Evolutionary conservation across 2,888 invertebrate species (phyloP), one percentile per base, ranked within the genome.

Genomic region (Drosophila mimica): DNA sequence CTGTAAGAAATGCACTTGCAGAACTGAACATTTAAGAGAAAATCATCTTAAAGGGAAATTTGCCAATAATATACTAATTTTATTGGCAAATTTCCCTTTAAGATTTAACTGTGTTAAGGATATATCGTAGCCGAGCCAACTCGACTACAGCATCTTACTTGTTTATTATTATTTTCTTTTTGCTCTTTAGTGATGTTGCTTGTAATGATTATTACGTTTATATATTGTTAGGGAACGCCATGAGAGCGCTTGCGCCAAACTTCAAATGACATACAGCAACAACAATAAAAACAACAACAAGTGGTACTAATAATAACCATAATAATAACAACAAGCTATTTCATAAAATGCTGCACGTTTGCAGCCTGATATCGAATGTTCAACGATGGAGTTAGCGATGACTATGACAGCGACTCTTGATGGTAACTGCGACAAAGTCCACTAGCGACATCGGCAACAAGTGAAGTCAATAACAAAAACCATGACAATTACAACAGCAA

Each of bases 291-390:
- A 8, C 74, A 56, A 59, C 68, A 56, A 59, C 49, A 60, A 66
- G 76, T 83, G 76, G 65, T 81, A 87, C 88, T 88, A 77, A 89
- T 88, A 89, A 85, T 84, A 85, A 85, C 90, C 82, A 85, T 88
- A 89, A 88, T 84, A 85, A 89, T 88, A 85, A 86, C 87, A 89
- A 88, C 88, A 77, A 89, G 78, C 82, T 74, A 79, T 89, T 85
- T 76, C 71, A 89, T 74, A 84, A 88, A 85, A 79, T 87, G 82
- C 76, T 62, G 73, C 88, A 84, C 82, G 88, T 81, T 85, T 60
- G 31, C 64, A 56, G 65, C 70, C 74, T 54, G 74, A 77, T 84
- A 82, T 82, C 84, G 79, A 74, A 66, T 51, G 60, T 59, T 64
- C 78, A 70, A 49, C 70, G 70, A 54, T 70, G 62, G 30, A 20